Evolutionary conservation across 2,797 vertebrate species (phyloP).

Genomic region (Tokudaia muenninki): DNA sequence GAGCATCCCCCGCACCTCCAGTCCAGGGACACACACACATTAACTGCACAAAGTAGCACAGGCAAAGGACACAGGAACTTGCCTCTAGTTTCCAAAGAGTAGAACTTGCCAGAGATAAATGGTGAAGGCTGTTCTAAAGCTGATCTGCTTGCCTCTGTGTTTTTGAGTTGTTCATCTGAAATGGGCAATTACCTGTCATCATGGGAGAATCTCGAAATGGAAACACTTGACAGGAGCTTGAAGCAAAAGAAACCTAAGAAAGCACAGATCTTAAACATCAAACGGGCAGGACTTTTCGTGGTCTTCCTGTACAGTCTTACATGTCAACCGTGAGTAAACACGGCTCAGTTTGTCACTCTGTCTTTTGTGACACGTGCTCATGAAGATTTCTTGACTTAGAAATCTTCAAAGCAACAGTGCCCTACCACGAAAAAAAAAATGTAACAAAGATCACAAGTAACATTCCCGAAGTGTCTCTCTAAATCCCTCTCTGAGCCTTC

Average conservation of each 20-base stretch:
- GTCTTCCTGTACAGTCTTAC: no score
- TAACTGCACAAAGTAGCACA: no score
- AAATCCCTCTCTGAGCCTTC: background rate
- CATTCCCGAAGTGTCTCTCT: background rate
- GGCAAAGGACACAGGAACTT: background rate
- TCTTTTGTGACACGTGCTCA: background rate
- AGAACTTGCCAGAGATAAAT: background rate
- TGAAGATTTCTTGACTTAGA: background rate
- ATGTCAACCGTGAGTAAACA: accelerated
- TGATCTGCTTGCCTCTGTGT: background rate
- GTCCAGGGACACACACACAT: accelerated
- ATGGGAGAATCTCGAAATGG: background rate
- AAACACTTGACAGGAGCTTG: background rate
- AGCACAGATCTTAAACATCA: background rate
- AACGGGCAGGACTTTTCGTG: background rate
- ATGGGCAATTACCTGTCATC: background rate
- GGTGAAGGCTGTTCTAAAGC: background rate
- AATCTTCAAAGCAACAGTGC: background rate
- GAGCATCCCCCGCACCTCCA: background rate
- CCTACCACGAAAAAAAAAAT: background rate
- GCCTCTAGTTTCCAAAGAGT: background rate
- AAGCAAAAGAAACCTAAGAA: background rate
- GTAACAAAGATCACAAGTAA: background rate
- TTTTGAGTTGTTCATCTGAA: background rate
- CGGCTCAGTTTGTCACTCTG: accelerated